Percentiles rank a stretch among this genome's conserved stretches.
Conservation (phyloP, 2,113 vertebrate species). For the Notarius quadriscutis region DNA sequence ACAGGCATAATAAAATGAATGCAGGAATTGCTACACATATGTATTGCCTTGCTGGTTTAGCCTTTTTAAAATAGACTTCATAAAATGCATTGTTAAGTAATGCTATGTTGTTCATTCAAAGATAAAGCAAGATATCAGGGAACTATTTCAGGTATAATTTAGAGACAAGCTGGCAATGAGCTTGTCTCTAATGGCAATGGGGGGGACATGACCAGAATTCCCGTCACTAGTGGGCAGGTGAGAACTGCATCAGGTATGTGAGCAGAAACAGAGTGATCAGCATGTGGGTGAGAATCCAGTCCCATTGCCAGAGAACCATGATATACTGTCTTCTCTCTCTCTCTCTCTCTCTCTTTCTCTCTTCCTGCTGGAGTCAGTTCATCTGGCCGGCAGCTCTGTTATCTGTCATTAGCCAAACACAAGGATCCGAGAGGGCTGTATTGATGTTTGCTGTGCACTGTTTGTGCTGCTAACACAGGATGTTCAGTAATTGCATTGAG, state of each 20-base stretch:
- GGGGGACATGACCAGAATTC: no score
- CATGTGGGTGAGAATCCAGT: constrained; percentile 37
- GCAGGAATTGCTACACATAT: neutral
- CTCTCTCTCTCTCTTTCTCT: constrained; percentile 17
- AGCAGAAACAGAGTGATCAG: constrained; percentile 15
- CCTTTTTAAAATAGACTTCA: neutral
- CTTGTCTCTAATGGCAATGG: no score
- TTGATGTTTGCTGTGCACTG: constrained; percentile 45
- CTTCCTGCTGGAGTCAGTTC: constrained; percentile 15
- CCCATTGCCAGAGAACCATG: constrained; percentile 2
- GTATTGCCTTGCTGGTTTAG: neutral
- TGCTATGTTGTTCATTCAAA: neutral
- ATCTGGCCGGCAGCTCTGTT: constrained; percentile 40
- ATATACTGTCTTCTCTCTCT: constrained; percentile 16
- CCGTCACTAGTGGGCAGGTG: constrained; percentile 17
- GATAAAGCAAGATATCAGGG: neutral
- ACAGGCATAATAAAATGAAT: neutral
- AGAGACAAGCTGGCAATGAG: neutral
- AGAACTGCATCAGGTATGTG: constrained; percentile 40
- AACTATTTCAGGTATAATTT: neutral
- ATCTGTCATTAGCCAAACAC: constrained; percentile 47
- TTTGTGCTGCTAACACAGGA: constrained; percentile 52
- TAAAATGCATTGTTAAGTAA: neutral
- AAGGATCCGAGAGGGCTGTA: constrained; percentile 32
- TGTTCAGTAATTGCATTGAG: constrained; percentile 50